Evolutionary conservation across 2,113 vertebrate genomes (phyloP), one percentile per base, ranked within the genome.

Genomic region (Malurus alboscapulatus): DNA sequence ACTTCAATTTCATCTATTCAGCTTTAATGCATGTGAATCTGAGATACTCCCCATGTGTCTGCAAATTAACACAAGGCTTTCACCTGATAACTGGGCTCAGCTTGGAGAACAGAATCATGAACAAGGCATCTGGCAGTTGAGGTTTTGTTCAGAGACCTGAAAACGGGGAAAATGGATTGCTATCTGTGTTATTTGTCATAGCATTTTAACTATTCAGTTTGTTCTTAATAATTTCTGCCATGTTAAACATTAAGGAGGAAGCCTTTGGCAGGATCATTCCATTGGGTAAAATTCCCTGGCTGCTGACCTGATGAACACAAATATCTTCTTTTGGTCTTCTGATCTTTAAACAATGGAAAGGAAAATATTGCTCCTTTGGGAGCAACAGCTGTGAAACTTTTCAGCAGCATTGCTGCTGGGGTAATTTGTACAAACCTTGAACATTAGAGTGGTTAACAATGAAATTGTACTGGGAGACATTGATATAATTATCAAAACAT

Each of bases 1-100:
- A 50, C 22, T 40, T 30, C 7, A 32, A 29, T 74, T 89, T 54
- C 42, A 40, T 62, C 50, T 8, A 6, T 44, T 72, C 24, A 57
- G 15, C 32, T 42, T 57, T 38, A 84, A 34, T 38, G 17, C 15
- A 3, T 13, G 12, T 53, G 40, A 22, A 22, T 32, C 18, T 40
- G 13, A 40, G n/a, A 25, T 74, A n/a, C 22, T 50, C 14, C 10
- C 13, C 1, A 0, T 27, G 1, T 40, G 5, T 30, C 32, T 71
- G 27, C 57, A 47, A 57, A 18, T n/a, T 25, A 38, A 42, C 12
- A 32, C 6, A 57, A 17, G 9, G 4, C 26, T 91, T 79, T 26
- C 45, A 17, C 20, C 2, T 61, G 11, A 2, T 32, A 21, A 27
- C 44, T 55, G 15, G 27, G 12, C 32, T 67, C 5, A 42, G 10